Evolutionary conservation across 2,113 vertebrate species (phyloP).

Genomic region (Corythornis vintsioides): DNA sequence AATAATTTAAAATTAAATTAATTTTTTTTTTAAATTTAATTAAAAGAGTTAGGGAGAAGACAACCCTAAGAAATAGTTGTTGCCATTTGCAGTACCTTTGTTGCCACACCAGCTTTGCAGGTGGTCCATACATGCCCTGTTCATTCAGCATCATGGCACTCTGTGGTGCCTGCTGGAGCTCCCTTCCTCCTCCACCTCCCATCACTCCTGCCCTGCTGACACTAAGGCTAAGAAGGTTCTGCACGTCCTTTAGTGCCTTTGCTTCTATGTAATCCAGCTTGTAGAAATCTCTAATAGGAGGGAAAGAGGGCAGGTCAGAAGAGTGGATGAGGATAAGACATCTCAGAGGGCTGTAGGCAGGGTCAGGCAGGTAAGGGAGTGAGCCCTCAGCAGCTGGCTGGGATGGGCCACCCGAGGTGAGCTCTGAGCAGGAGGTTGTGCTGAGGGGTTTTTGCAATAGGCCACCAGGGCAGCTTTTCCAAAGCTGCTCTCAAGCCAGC

Average conservation of each 20-base stretch:
- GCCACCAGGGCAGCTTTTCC: neutral
- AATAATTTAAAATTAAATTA: neutral
- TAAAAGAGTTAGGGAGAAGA: neutral
- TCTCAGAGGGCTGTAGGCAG: neutral
- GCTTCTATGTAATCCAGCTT: neutral
- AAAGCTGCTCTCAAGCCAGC: neutral
- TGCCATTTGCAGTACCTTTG: neutral
- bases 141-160: neutral
- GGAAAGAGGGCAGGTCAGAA: neutral
- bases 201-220: neutral
- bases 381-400: neutral
- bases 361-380: neutral
- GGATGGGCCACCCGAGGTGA: neutral
- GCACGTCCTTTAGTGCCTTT: neutral
- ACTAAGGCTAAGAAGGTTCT: neutral
- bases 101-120: no score
- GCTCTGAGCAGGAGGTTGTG: neutral
- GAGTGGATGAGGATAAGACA: neutral
- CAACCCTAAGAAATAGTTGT: neutral
- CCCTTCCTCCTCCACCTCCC: neutral
- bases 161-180: neutral
- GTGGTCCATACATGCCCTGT: rapidly evolving
- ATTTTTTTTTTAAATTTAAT: no score
- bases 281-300: neutral
- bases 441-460: neutral